Evolutionary conservation across 2,888 invertebrate species (phyloP), one percentile per base, ranked within the genome.

Genomic region (Cactoblastis cactorum): DNA sequence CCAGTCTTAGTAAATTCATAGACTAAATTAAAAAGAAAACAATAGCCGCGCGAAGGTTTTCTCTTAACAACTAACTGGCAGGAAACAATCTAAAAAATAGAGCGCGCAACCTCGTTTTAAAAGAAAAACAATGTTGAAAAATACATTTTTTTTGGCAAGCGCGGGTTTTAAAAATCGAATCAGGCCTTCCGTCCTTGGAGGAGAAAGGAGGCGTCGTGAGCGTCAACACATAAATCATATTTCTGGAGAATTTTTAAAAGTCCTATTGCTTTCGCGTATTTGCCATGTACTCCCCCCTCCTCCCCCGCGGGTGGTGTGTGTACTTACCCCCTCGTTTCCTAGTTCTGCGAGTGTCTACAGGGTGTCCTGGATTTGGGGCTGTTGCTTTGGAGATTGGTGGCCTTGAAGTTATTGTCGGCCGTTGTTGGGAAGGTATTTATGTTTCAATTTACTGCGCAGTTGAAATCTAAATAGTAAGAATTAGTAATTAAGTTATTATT

Each of bases 261-360:
- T 89, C 89, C 89, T 89, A 88, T 89, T 89, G 89, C 89, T 89
- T 89, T 89, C 89, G 89, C 88, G 89, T 89, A 89, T 89, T 89
- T 89, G 89, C 88, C 85, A 89, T 89, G 89, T 89, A 88, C 87
- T 83, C 87, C 88, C 86, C 83, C 74, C 58, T 19, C 88, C 86
- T 82, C 75, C 58, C 22, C 48, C 65, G 65, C 66, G 70, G 78
- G 74, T 69, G 77, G 69, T 71, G 86, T 87, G 88, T 88, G 88
- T 88, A 88, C 88, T 88, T 88, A 86, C 88, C 75, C 88, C 87
- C 88, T 80, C 83, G 86, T 83, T 89, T 88, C 89, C 88, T 88
- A 88, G 88, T 88, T 88, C 84, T 80, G 77, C 59, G 65, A 61
- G 62, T 28, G 53, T 57, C 49, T 75, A 86, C 75, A 80, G 81